phyloP scores from a whole-genome alignment of 2,113 vertebrate species.

The Scomber colias region DNA sequence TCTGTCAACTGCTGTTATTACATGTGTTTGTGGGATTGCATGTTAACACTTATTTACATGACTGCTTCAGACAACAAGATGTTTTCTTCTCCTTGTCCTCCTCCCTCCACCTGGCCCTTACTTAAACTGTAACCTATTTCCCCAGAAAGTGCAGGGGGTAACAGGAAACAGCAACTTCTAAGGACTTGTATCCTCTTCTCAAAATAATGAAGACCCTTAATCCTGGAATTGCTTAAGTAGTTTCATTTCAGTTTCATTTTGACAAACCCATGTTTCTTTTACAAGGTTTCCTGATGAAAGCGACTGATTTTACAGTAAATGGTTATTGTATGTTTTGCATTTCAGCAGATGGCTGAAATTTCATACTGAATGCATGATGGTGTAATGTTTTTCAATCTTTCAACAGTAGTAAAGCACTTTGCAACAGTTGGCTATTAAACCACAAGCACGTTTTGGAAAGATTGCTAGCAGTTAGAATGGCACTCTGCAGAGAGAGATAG shows the following conservation, averaged over 20 bases:
- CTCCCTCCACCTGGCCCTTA: too few relatives aligned
- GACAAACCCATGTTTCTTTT: neutral
- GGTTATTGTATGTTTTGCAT: neutral
- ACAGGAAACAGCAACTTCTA: constrained; percentile 12
- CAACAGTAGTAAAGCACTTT: too few relatives aligned
- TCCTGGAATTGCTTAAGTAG: fast-evolving
- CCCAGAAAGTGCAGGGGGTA: neutral
- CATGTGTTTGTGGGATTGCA: neutral
- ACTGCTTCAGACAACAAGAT: neutral
- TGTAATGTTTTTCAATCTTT: too few relatives aligned
- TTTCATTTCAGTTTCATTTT: constrained; percentile 54
- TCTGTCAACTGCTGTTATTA: neutral
- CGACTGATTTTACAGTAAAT: neutral
- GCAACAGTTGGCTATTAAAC: neutral
- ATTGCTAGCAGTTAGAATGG: too few relatives aligned
- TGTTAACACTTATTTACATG: neutral
- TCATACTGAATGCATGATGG: neutral
- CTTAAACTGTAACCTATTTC: neutral
- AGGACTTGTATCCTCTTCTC: neutral
- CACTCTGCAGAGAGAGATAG: too few relatives aligned
- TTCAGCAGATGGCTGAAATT: neutral
- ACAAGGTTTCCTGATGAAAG: neutral
- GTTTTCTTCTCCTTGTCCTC: neutral
- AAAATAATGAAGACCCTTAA: neutral
- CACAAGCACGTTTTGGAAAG: too few relatives aligned